Conservation (phyloP, 1,140 invertebrate species). For the Harpegnathos saltator region DNA sequence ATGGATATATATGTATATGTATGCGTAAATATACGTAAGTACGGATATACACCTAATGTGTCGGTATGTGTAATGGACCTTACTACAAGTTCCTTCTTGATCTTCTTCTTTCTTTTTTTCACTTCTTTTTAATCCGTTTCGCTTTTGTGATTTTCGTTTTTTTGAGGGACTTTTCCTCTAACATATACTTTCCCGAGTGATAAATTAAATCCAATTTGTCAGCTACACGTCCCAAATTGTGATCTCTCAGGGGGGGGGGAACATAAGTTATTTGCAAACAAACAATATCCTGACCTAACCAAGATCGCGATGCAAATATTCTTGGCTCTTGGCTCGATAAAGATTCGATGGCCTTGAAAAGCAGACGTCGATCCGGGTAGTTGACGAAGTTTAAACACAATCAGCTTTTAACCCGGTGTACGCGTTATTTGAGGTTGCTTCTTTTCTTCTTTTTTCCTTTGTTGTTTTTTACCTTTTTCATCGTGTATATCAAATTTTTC, state of each 20-base stretch:
- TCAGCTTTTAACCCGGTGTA: conserved; percentile 10
- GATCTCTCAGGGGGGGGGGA: too few relatives aligned
- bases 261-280: not conserved
- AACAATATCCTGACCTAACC: not conserved
- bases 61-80: conserved; percentile 2
- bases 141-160: not conserved
- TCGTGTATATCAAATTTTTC: conserved; percentile 16
- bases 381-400: conserved; percentile 29
- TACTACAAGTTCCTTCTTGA: conserved; percentile 13
- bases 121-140: conserved; percentile 5
- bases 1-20: not conserved
- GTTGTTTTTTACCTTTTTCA: not conserved
- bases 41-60: not conserved
- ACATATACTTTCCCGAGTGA: conserved; percentile 3
- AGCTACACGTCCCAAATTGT: too few relatives aligned
- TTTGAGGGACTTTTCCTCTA: not conserved
- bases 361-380: conserved; percentile 1
- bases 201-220: too few relatives aligned
- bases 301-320: conserved; percentile 5
- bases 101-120: not conserved
- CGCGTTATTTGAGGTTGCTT: conserved; percentile 1
- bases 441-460: conserved; percentile 2
- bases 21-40: not conserved
- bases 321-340: conserved; percentile 5
- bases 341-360: conserved; percentile 3